phyloP scores from a whole-genome alignment of 2,113 vertebrate species.

The Hipposideros armiger region DNA sequence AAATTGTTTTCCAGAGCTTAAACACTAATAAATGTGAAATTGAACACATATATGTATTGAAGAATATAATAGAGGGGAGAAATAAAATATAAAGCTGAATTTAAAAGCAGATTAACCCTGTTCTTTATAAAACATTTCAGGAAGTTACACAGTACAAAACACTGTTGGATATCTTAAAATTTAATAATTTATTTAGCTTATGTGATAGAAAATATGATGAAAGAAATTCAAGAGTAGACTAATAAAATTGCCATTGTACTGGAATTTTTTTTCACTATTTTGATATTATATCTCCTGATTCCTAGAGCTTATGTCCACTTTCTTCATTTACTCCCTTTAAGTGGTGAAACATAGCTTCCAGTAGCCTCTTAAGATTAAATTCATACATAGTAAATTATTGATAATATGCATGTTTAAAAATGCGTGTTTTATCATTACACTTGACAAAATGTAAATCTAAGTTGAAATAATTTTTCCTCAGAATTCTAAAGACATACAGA shows the following conservation, averaged over 20 bases:
- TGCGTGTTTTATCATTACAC: background rate
- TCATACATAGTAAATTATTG: background rate
- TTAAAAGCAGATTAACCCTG: background rate
- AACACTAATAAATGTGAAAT: background rate
- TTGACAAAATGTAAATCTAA: background rate
- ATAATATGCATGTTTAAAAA: background rate
- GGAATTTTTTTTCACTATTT: background rate
- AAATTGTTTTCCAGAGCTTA: background rate
- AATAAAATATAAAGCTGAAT: background rate
- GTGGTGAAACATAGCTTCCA: background rate
- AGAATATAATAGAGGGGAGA: background rate
- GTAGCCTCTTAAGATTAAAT: background rate
- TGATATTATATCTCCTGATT: background rate
- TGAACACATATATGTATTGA: background rate
- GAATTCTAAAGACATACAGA: background rate
- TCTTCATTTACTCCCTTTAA: background rate
- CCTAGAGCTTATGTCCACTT: background rate
- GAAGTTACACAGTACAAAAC: background rate
- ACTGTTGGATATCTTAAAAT: background rate
- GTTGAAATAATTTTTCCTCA: background rate
- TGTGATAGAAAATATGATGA: background rate
- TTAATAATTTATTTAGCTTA: background rate
- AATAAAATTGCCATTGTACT: background rate
- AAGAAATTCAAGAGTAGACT: background rate
- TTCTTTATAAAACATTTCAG: constrained; percentile 15